These are phyloP conservation scores for Thaumatotibia leucotreta DNA, from an alignment of 1,140 invertebrate genomes.

Conservation along the genomic window DNA sequence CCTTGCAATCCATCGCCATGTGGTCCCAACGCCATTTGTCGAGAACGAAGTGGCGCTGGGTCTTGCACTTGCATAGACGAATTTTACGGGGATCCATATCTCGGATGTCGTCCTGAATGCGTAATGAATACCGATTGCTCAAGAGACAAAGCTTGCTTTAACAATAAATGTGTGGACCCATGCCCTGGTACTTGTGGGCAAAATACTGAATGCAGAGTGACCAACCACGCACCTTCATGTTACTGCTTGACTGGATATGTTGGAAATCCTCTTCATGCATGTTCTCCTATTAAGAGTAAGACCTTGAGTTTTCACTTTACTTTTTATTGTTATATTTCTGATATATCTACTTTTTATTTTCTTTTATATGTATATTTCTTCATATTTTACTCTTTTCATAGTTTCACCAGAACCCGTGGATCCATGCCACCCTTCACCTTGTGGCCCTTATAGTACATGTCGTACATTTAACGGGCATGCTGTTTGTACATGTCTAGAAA, in stretches of 20 bases:
- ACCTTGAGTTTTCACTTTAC: conserved; percentile 57
- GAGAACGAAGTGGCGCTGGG: conserved; percentile 85
- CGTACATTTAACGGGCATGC: conserved; percentile 83
- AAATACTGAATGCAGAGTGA: conserved; percentile 88
- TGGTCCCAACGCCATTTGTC: conserved; percentile 88
- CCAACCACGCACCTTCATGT: conserved; percentile 89
- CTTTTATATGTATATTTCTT: conserved; percentile 43
- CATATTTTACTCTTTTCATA: conserved; percentile 59
- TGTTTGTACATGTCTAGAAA: conserved; percentile 87
- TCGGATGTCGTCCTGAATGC: conserved; percentile 88
- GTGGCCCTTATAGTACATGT: conserved; percentile 89
- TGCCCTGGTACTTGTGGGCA: conserved; percentile 88
- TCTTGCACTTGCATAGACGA: conserved; percentile 88
- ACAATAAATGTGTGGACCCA: conserved; percentile 89
- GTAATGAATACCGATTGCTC: conserved; percentile 89
- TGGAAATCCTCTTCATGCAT: conserved; percentile 86
- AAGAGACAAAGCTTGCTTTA: conserved; percentile 84
- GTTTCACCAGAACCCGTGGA: conserved; percentile 77
- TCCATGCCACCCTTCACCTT: conserved; percentile 88
- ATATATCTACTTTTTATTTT: conserved; percentile 39
- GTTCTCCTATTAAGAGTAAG: conserved; percentile 82
- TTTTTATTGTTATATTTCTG: conserved; percentile 31
- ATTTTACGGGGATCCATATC: conserved; percentile 90
- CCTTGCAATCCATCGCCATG: conserved; percentile 91
- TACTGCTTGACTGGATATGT: conserved; percentile 84